Base-by-base conservation (phyloP, 23 tunicate genomes). In the Diplosoma virens region DNA sequence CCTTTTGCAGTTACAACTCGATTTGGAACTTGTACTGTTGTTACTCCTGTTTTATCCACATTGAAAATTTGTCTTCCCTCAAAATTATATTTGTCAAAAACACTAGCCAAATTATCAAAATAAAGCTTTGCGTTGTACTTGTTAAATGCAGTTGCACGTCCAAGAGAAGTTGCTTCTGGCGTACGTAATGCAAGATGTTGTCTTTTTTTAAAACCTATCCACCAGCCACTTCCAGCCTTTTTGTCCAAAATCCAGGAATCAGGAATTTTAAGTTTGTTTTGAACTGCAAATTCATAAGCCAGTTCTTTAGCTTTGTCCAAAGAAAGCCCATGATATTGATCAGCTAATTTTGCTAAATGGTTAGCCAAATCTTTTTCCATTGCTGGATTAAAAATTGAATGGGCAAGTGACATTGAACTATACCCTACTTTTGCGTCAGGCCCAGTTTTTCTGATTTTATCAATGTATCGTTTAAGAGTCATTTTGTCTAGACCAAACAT, bases 281-380 rank as follows among this genome's bases (percentile, higher is more conserved):
- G 35, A 28, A 28, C 70, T 25, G 70, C 70, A 63, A 63, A 63
- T 6, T 63, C 35, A 28, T 63, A n/a, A n/a, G n/a, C n/a, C n/a
- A n/a, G n/a, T n/a, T n/a, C n/a, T n/a, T n/a, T n/a, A n/a, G n/a
- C n/a, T n/a, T n/a, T n/a, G n/a, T n/a, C n/a, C n/a, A n/a, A n/a
- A n/a, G n/a, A n/a, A n/a, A n/a, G n/a, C n/a, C 70, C 70, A 28
- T 63, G 70, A 28, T 63, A 63, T 28, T 63, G 70, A 28, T 63
- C 70, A 28, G 70, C 70, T 6, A 63, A 36, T 28, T 6, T 3
- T 4, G 5, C 6, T 6, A 63, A 25, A 63, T 63, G 70, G 5
- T 34, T 36, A 6, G 70, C 70, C 36, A 63, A 63, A n/a, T 63
- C 70, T 36, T 63, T 30, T 30, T 63, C 70, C 70, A 63, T 63